These are phyloP conservation scores for Sakesphorus luctuosus DNA, from an alignment of 2,113 vertebrate species.

Conservation along the genomic window DNA sequence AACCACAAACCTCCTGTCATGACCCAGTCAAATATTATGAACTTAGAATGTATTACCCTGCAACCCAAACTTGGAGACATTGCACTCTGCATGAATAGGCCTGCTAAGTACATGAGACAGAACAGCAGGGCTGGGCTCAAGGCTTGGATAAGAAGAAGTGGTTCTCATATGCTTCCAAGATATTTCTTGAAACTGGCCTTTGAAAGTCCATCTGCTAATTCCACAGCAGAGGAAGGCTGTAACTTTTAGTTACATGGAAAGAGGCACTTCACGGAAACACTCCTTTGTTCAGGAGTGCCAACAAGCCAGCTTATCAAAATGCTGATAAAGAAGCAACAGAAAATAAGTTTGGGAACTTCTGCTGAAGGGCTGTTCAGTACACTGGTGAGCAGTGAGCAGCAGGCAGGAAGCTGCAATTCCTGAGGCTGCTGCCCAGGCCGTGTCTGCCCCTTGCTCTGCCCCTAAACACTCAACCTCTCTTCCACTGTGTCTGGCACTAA, in stretches of 20 bases:
- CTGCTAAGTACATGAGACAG: accelerated
- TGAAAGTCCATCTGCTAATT: conserved; percentile 13
- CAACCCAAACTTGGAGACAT: neutral
- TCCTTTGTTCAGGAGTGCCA: conserved; percentile 37
- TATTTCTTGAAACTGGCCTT: conserved; percentile 26
- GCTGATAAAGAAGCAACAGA: conserved; percentile 16
- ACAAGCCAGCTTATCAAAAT: neutral
- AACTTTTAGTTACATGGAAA: conserved; percentile 3
- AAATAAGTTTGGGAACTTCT: neutral
- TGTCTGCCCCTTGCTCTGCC: neutral
- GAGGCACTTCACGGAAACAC: neutral
- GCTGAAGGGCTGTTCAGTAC: neutral
- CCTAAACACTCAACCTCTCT: neutral
- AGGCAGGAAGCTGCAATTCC: neutral
- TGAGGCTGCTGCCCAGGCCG: accelerated
- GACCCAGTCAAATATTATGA: neutral
- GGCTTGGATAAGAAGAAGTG: conserved; percentile 61
- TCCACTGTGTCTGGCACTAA: neutral
- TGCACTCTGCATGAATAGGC: neutral
- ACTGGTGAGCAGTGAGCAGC: neutral
- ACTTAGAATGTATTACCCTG: neutral
- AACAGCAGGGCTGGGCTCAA: neutral
- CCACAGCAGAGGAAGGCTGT: conserved; percentile 2
- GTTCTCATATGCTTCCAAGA: conserved; percentile 36
- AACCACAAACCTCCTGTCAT: conserved; percentile 31